Percentiles rank a stretch among this genome's conserved stretches.
Conservation (phyloP, 2,888 invertebrate species). For the Glyphotaelius pellucidus region DNA sequence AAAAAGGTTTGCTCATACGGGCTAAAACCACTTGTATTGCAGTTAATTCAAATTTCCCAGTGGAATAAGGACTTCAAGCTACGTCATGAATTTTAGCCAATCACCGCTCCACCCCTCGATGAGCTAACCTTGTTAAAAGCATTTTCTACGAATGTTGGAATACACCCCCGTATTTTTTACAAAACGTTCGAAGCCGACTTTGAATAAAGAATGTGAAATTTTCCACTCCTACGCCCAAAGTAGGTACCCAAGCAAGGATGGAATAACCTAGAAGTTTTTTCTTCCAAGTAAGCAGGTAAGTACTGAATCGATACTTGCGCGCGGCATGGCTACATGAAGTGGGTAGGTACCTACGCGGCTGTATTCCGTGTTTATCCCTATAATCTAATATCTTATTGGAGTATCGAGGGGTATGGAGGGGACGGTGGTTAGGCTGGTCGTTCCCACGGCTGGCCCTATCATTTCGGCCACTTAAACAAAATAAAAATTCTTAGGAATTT, state of each 20-base stretch:
- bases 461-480: constrained; percentile 37
- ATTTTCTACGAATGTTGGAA: no score
- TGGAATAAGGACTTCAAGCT: no score
- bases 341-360: neutral
- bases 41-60: no score
- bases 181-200: no score
- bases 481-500: constrained; percentile 33
- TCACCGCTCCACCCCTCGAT: no score
- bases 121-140: no score
- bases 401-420: neutral
- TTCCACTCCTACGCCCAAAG: neutral
- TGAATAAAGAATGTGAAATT: neutral
- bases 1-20: no score
- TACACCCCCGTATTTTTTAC: no score
- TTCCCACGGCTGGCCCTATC: constrained; percentile 45
- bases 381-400: constrained; percentile 33
- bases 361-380: constrained; percentile 40
- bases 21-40: no score
- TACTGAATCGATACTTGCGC: neutral
- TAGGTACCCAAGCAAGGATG: neutral
- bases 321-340: neutral
- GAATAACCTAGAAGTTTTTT: neutral
- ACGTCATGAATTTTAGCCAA: no score
- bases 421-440: neutral
- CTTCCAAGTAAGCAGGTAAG: neutral